A percentile compares a stretch with the other conserved stretches of the same genome.
These are phyloP conservation scores for Plebejus melissa DNA, from an alignment of 2,888 invertebrate genomes.

Conservation along the genomic window DNA sequence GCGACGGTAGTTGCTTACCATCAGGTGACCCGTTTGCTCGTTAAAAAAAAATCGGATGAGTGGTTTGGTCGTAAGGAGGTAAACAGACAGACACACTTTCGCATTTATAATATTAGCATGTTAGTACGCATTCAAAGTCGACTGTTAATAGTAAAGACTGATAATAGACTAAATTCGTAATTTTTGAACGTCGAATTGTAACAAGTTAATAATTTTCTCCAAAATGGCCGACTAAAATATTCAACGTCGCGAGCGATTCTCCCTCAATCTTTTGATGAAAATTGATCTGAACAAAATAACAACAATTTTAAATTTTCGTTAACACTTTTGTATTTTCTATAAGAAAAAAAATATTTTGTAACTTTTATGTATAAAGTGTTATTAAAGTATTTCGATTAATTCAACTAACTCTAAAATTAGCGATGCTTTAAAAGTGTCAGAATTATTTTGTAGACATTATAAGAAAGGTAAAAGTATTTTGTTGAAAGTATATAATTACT, in stretches of 20 bases:
- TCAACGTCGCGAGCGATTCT: conserved; percentile 16
- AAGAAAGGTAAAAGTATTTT: neutral
- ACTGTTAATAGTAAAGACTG: too few species aligned
- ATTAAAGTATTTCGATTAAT: neutral
- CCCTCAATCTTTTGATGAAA: conserved; percentile 22
- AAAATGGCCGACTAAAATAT: neutral
- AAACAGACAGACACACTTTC: too few species aligned
- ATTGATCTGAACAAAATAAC: conserved; percentile 16
- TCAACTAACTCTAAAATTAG: neutral
- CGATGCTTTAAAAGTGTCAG: neutral
- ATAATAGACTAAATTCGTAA: neutral
- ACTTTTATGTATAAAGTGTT: neutral
- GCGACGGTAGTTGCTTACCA: too few species aligned
- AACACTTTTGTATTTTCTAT: neutral
- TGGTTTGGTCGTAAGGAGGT: too few species aligned
- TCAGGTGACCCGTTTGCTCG: too few species aligned
- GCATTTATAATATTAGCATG: too few species aligned
- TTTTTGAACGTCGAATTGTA: conserved; percentile 20
- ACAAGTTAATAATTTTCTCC: conserved; percentile 8
- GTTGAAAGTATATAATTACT: neutral
- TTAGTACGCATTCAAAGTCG: too few species aligned
- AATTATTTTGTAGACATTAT: too few species aligned
- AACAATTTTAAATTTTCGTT: conserved; percentile 1
- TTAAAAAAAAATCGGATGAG: too few species aligned
- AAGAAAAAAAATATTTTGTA: neutral